phyloP scores from a whole-genome alignment of 2,797 vertebrate species.

The Scleropages formosus region DNA sequence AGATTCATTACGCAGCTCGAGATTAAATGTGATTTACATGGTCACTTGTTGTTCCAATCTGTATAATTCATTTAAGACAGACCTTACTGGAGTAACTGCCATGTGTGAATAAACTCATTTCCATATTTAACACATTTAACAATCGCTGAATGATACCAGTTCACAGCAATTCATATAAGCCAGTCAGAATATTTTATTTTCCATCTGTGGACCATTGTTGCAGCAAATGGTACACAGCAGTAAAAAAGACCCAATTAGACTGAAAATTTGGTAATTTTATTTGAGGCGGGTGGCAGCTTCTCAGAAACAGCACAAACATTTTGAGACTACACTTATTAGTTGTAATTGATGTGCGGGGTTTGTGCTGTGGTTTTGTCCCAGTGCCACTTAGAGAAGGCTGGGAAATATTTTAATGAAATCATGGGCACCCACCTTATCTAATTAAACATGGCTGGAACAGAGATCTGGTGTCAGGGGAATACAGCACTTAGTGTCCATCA shows the following conservation, averaged over 20 bases:
- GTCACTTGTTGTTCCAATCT: too few species aligned
- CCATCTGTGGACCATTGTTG: not conserved
- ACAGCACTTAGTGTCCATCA: not conserved
- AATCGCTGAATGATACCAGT: too few species aligned
- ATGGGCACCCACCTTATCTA: not conserved
- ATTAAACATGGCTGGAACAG: not conserved
- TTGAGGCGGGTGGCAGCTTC: not conserved
- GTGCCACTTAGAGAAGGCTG: constrained; percentile 10
- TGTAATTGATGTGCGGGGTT: constrained; percentile 21
- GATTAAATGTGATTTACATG: too few species aligned
- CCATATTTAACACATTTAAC: not conserved
- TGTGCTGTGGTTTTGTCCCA: not conserved
- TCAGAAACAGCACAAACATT: not conserved
- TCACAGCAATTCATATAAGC: not conserved
- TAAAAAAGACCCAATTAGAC: not conserved
- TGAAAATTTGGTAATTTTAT: not conserved
- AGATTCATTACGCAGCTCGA: too few species aligned
- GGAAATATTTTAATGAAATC: constrained; percentile 28
- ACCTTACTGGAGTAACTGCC: not conserved
- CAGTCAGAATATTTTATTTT: not conserved
- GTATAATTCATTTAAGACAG: not conserved
- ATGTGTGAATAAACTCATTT: too few species aligned
- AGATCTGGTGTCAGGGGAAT: not conserved
- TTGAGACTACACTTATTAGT: constrained; percentile 20
- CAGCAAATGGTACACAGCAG: not conserved